A percentile compares a stretch with the other conserved stretches of the same genome.
phyloP scores from a whole-genome alignment of 2,888 invertebrate species.

The Mimachlamys varia region DNA sequence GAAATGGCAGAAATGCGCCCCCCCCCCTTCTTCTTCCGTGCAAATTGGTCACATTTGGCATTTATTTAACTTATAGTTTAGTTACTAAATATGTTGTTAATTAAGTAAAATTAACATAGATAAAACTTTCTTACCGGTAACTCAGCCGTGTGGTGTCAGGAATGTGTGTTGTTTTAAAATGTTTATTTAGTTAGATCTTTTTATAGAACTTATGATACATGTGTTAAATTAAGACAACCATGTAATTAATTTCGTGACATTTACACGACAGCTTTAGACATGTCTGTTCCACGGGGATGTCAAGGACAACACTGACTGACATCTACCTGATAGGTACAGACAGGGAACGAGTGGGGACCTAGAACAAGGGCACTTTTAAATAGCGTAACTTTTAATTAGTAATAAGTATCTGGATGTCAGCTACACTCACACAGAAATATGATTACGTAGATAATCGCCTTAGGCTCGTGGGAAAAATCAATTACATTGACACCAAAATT shows the following conservation, averaged over 20 bases:
- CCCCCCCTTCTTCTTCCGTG: neutral
- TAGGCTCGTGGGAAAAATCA: neutral
- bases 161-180: too few relatives aligned
- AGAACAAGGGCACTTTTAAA: neutral
- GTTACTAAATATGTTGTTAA: too few relatives aligned
- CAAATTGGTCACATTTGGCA: neutral
- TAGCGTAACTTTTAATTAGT: neutral
- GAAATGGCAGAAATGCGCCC: neutral
- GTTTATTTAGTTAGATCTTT: neutral
- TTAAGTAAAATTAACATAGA: too few relatives aligned
- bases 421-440: neutral
- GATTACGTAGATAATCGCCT: neutral
- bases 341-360: neutral
- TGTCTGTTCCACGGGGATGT: neutral
- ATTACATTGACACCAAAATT: neutral
- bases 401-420: neutral
- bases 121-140: too few relatives aligned
- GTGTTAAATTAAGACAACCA: neutral
- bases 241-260: neutral
- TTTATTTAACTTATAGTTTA: neutral
- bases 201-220: neutral
- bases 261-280: neutral
- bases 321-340: neutral
- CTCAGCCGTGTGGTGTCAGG: too few relatives aligned
- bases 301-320: neutral